Conservation (phyloP, 2,888 invertebrate species). For the Eupithecia abbreviata region DNA sequence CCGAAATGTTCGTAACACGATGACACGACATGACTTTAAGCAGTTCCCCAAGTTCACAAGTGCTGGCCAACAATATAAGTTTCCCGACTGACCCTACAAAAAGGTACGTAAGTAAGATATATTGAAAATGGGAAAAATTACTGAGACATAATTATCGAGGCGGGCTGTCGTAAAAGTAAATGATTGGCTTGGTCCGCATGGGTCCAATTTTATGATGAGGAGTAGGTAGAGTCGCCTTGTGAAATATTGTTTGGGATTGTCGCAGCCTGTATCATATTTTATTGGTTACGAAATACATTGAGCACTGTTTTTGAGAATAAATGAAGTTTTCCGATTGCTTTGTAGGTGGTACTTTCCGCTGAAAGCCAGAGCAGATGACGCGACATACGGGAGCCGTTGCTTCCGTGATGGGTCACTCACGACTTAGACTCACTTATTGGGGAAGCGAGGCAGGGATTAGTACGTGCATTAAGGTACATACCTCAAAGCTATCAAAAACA, state of each 20-base stretch:
- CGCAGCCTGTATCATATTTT: not conserved
- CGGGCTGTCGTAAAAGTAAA: constrained; percentile 76
- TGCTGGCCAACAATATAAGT: constrained; percentile 41
- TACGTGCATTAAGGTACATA: not conserved
- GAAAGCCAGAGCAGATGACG: not conserved
- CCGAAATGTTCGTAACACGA: constrained; percentile 24
- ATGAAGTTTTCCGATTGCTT: not conserved
- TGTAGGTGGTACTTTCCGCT: not conserved
- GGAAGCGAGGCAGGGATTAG: too few relatives aligned
- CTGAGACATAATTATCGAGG: constrained; percentile 72
- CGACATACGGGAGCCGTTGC: not conserved
- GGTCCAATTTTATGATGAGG: constrained; percentile 73
- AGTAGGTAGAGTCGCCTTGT: constrained; percentile 36
- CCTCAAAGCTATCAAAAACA: not conserved
- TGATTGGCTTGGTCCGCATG: constrained; percentile 67
- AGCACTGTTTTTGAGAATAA: not conserved
- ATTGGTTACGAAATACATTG: not conserved
- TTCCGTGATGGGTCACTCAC: not conserved
- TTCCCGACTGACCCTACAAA: constrained; percentile 32
- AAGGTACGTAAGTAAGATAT: constrained; percentile 33
- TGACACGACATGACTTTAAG: constrained; percentile 24
- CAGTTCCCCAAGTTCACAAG: constrained; percentile 33
- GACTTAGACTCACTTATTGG: too few relatives aligned
- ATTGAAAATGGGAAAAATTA: constrained; percentile 48
- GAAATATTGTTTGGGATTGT: not conserved